phyloP scores from a whole-genome alignment of 2,797 vertebrate species.

The Enteromius radiatus region DNA sequence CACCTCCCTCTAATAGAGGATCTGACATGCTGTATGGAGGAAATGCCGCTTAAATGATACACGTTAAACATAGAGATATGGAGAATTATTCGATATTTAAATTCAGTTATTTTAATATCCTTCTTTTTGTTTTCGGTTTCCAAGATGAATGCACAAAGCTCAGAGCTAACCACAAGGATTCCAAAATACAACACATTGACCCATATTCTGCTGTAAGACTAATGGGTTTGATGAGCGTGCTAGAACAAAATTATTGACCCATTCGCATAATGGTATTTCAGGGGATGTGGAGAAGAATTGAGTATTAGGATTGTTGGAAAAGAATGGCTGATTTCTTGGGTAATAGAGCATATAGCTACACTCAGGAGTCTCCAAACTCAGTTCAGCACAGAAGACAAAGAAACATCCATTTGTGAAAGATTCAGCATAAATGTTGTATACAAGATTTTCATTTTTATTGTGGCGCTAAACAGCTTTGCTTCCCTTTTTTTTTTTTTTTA shows the following conservation, averaged over 20 bases:
- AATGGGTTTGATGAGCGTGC: slow-evolving; percentile 34
- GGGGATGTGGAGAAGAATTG: background rate
- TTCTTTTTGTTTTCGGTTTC: background rate
- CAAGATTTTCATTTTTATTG: background rate
- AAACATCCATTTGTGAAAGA: slow-evolving; percentile 7
- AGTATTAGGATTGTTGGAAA: background rate
- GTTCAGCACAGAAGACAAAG: slow-evolving; percentile 23
- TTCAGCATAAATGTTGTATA: background rate
- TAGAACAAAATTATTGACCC: slow-evolving; percentile 18
- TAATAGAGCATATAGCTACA: background rate
- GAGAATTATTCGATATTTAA: background rate
- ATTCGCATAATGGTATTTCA: background rate
- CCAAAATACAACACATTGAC: slow-evolving; percentile 28
- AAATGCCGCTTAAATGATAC: slow-evolving; percentile 34
- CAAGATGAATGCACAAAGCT: background rate
- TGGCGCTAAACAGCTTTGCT: background rate
- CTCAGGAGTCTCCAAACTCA: slow-evolving; percentile 14
- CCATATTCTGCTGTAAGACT: slow-evolving; percentile 42
- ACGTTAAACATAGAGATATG: background rate
- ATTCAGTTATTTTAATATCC: background rate
- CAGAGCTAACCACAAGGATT: slow-evolving; percentile 1
- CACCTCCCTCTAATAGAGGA: slow-evolving; percentile 50
- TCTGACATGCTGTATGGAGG: slow-evolving; percentile 30
- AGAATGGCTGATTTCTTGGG: background rate
- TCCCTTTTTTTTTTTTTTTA: background rate